phyloP scores from a whole-genome alignment of 2,888 invertebrate genomes.

The Phaedon cochleariae region DNA sequence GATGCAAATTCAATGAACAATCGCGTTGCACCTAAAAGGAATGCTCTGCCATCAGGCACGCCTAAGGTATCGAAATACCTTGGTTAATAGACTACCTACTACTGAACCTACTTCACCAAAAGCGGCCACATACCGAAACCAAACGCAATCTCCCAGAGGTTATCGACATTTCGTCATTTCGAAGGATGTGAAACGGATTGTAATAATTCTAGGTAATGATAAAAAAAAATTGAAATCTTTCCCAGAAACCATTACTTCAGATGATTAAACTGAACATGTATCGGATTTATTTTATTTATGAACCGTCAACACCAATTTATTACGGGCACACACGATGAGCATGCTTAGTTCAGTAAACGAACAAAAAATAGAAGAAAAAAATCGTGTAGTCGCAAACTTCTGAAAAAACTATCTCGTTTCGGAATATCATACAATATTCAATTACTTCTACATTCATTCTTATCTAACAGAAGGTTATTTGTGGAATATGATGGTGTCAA shows the following conservation, averaged over 20 bases:
- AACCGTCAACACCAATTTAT: background rate
- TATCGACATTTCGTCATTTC: constrained; percentile 14
- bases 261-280: background rate
- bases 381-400: no score
- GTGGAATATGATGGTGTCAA: no score
- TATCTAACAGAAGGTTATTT: no score
- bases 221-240: constrained; percentile 14
- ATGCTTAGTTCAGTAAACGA: no score
- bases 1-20: no score
- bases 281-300: background rate
- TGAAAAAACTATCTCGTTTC: no score
- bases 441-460: no score
- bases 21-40: no score
- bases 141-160: constrained; percentile 7
- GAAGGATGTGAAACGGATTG: constrained; percentile 13
- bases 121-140: constrained; percentile 14
- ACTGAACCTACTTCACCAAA: constrained; percentile 19
- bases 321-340: background rate
- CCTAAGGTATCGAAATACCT: no score
- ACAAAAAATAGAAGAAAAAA: no score
- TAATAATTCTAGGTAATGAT: constrained; percentile 28
- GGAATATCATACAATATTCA: no score
- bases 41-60: no score
- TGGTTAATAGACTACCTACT: background rate
- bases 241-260: constrained; percentile 4